Base-by-base conservation (phyloP, 2,113 vertebrate species). In the Cyprinodon variegatus region DNA sequence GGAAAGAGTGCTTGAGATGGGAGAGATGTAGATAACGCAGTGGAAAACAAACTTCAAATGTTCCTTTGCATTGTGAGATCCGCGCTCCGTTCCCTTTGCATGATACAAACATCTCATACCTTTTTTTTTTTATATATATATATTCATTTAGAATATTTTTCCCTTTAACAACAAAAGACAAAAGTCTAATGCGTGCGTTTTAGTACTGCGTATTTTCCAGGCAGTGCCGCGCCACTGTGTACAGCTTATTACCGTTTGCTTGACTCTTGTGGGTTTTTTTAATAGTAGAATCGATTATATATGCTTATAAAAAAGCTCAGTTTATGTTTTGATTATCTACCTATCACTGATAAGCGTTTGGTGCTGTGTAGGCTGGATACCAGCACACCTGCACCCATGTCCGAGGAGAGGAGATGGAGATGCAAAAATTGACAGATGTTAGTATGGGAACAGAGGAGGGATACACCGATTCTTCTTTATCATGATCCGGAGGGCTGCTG, bases 161-260 rank as follows among this genome's bases (percentile, higher is more conserved):
- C 62, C 59, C 77, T 85, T 85, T 37, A 43, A 68, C 22, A 64
- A 57, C 65, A 72, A 67, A 87, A 77, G 74, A n/a, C 17, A 76
- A 72, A 66, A 74, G 62, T 88, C 79, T 87, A 91, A 91, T 93
- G 92, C 93, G 93, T 92, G 94, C 93, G 93, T 88, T 93, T 93
- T 82, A 91, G 90, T 89, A 93, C 93, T 95, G 94, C 93, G 94
- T 93, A 91, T 94, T 95, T 94, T 94, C 86, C 79, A 64, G 61
- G 69, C 79, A 84, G 80, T 88, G 89, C 91, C 91, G 90, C 93
- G 85, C 93, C 93, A 94, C 83, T 65, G 20, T 72, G 67, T 81
- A 82, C 87, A 70, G 77, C 89, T 88, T 83, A 77, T 79, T 66
- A 15, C 3, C 29, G 8, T 61, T 13, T 62, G 10, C 68, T 50